Conservation (phyloP, 2,113 vertebrate genomes). For the Mesembrinibis cayennensis region DNA sequence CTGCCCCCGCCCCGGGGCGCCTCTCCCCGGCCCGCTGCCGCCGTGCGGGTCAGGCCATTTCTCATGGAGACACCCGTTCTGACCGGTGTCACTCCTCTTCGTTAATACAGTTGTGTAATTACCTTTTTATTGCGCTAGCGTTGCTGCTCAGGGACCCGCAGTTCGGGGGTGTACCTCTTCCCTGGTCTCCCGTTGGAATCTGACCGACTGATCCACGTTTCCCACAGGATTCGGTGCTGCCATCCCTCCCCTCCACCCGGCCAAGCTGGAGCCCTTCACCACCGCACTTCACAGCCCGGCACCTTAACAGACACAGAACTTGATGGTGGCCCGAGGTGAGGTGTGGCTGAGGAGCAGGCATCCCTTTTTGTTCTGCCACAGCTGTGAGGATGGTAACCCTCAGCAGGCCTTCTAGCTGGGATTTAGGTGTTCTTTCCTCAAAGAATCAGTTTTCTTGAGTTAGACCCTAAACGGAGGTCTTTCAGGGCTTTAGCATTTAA, state of each 20-base stretch:
- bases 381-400: neutral
- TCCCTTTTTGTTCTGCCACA: neutral
- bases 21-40: too few species aligned
- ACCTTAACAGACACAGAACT: neutral
- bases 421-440: neutral
- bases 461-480: neutral
- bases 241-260: neutral
- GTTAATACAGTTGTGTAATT: rapidly evolving
- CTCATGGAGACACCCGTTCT: rapidly evolving
- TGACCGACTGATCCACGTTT: neutral
- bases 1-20: too few species aligned
- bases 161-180: too few species aligned
- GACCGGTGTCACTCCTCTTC: too few species aligned
- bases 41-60: rapidly evolving
- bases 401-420: too few species aligned
- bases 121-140: rapidly evolving
- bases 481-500: neutral
- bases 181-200: neutral
- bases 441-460: neutral
- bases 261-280: neutral
- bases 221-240: neutral
- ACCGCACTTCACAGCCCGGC: neutral
- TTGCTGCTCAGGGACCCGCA: neutral
- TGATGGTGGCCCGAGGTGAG: neutral
- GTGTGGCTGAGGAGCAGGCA: neutral